A percentile compares a stretch with the other conserved stretches of the same genome.
These are phyloP conservation scores for Drosophila anceps DNA, from an alignment of 2,888 invertebrate species.

Conservation along the genomic window DNA sequence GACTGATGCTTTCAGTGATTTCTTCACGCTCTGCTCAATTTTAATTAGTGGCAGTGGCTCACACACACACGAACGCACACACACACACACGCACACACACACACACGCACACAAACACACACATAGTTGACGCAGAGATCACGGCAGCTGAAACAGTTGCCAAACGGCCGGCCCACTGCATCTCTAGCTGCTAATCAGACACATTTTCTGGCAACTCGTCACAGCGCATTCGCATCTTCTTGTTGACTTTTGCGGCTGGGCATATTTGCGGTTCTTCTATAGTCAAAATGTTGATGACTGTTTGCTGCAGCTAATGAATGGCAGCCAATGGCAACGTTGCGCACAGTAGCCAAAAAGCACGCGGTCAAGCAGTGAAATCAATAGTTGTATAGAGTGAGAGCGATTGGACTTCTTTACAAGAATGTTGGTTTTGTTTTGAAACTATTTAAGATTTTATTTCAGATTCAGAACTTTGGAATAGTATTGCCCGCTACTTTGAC, in stretches of 20 bases:
- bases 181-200: constrained; percentile 26
- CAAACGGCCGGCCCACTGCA: neutral
- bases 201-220: constrained; percentile 13
- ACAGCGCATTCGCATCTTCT: constrained; percentile 13
- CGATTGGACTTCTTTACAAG: too few species aligned
- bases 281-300: constrained; percentile 27
- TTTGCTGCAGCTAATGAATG: constrained; percentile 15
- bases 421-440: too few species aligned
- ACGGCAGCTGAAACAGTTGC: constrained; percentile 31
- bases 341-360: constrained; percentile 16
- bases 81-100: neutral
- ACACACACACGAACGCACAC: neutral
- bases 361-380: neutral
- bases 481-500: neutral
- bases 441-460: neutral
- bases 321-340: constrained; percentile 27
- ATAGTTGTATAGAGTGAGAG: neutral
- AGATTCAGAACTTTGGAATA: neutral
- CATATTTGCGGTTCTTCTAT: constrained; percentile 21
- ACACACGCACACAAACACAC: neutral
- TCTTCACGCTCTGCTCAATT: constrained; percentile 27
- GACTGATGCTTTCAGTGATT: constrained; percentile 6
- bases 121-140: constrained; percentile 29
- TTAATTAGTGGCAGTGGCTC: constrained; percentile 44
- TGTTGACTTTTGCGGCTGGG: constrained; percentile 29